These are phyloP conservation scores for Zaprionus lineosus DNA, from an alignment of 2,888 invertebrate genomes.

Conservation along the genomic window DNA sequence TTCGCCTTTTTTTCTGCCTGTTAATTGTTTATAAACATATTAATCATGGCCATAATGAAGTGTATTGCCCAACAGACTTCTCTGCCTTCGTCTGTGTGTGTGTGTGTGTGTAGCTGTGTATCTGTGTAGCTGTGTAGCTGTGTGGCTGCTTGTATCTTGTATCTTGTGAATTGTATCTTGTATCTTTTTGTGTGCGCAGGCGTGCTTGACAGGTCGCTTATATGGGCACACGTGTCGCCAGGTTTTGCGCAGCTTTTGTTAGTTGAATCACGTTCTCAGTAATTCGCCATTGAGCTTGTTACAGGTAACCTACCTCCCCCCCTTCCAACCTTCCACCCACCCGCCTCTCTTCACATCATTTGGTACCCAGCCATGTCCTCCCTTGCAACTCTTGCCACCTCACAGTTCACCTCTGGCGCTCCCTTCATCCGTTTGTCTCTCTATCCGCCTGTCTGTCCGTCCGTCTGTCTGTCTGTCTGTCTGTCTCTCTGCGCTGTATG, in stretches of 20 bases:
- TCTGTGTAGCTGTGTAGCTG: no score
- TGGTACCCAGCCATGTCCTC: no score
- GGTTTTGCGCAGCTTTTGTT: constrained; percentile 21
- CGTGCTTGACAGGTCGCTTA: constrained; percentile 46
- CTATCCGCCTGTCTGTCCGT: neutral
- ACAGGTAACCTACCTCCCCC: neutral
- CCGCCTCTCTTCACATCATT: neutral
- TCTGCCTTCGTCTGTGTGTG: constrained; percentile 16
- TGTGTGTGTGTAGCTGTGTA: constrained; percentile 11
- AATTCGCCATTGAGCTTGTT: constrained; percentile 45
- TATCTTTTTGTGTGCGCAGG: constrained; percentile 57
- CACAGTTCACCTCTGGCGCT: neutral
- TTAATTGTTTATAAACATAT: constrained; percentile 75
- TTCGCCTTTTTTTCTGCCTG: neutral
- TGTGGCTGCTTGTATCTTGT: constrained; percentile 37
- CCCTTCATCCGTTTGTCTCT: constrained; percentile 4
- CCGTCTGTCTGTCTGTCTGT: constrained; percentile 3
- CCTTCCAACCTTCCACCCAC: neutral
- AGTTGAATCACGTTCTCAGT: constrained; percentile 61
- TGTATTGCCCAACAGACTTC: no score
- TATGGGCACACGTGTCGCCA: constrained; percentile 57
- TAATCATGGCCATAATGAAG: constrained; percentile 74
- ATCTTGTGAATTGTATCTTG: constrained; percentile 50
- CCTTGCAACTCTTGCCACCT: no score
- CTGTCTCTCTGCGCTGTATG: no score